A percentile compares a stretch with the other conserved stretches of the same genome.
These are phyloP conservation scores for Cephus nigrinus DNA, from an alignment of 2,888 invertebrate genomes.

Conservation along the genomic window DNA sequence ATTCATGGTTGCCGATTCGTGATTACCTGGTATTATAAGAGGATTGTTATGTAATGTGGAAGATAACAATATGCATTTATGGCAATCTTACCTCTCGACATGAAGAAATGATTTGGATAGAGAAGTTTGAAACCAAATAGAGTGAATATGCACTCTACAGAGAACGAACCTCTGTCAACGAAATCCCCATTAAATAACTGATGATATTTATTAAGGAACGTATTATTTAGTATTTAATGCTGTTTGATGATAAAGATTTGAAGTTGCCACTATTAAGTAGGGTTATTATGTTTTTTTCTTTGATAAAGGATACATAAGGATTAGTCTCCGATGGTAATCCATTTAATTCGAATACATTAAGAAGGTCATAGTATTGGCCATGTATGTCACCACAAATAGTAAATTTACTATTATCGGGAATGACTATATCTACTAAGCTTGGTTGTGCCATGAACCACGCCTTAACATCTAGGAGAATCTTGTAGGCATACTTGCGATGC, in stretches of 20 bases:
- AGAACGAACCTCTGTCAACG: conserved; percentile 98
- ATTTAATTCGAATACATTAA: conserved; percentile 97
- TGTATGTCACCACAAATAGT: conserved; percentile 99
- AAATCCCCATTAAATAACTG: conserved; percentile 98
- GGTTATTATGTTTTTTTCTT: conserved; percentile 20
- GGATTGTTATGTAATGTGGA: background rate
- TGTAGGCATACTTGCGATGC: conserved; percentile 97
- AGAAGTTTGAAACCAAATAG: conserved; percentile 96
- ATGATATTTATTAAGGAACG: conserved; percentile 34
- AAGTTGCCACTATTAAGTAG: background rate
- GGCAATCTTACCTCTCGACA: conserved; percentile 87
- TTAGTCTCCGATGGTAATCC: conserved; percentile 95
- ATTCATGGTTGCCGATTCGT: conserved; percentile 98
- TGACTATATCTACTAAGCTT: conserved; percentile 89
- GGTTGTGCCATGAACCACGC: conserved; percentile 85
- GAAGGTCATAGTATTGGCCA: conserved; percentile 97
- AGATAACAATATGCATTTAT: background rate
- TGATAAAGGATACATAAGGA: conserved; percentile 82
- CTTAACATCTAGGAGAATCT: conserved; percentile 94
- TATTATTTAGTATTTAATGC: background rate
- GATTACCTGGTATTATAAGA: conserved; percentile 81
- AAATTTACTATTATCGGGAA: conserved; percentile 89
- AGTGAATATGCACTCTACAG: conserved; percentile 98
- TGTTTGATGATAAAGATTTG: background rate
- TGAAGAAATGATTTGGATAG: conserved; percentile 95